phyloP scores from a whole-genome alignment of 35 echinoderm and acorn worm genomes.

The Strongylocentrotus purpuratus region DNA sequence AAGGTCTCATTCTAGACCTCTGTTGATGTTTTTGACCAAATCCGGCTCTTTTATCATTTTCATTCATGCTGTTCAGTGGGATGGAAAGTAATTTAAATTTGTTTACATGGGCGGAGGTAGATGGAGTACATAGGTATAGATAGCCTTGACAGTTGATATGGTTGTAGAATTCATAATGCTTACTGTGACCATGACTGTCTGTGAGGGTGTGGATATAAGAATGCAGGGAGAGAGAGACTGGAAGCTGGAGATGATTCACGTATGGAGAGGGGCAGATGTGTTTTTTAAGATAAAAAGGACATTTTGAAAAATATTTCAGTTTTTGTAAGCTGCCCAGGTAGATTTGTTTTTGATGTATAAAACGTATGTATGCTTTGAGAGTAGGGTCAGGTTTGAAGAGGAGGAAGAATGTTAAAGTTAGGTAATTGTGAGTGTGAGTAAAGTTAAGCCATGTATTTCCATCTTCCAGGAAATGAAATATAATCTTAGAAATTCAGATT shows the following conservation, averaged over 20 bases:
- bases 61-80: background rate
- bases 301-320: background rate
- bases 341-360: background rate
- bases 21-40: conserved; percentile 11
- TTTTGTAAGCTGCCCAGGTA: background rate
- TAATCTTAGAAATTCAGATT: too few species aligned
- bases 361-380: too few species aligned
- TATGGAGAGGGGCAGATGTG: background rate
- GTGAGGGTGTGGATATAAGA: background rate
- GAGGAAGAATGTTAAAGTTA: too few species aligned
- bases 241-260: background rate
- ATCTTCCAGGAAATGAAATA: too few species aligned
- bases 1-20: background rate
- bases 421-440: too few species aligned
- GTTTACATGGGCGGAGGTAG: background rate
- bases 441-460: too few species aligned
- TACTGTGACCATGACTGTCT: background rate
- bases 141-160: background rate
- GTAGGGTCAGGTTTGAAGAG: too few species aligned
- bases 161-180: background rate
- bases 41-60: background rate
- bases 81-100: background rate
- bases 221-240: background rate
- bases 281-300: background rate
- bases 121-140: too few species aligned